A percentile compares a stretch with the other conserved stretches of the same genome.
phyloP scores from a whole-genome alignment of 2,797 vertebrate genomes.

The Poeciliopsis turneri region DNA sequence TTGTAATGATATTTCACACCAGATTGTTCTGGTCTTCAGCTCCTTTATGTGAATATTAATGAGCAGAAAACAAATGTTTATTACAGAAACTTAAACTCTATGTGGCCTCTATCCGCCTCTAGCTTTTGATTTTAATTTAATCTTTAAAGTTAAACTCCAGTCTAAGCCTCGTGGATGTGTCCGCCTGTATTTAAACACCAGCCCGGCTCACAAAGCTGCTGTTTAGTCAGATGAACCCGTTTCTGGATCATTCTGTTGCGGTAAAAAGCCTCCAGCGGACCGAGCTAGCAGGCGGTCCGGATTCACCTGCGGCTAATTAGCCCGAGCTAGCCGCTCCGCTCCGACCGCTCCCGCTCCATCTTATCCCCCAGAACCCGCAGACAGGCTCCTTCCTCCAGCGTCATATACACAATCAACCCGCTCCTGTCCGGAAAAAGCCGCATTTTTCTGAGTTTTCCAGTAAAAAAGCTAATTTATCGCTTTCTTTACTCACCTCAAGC shows the following conservation, averaged over 20 bases:
- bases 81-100: neutral
- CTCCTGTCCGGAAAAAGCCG: neutral
- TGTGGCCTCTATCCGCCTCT: neutral
- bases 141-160: neutral
- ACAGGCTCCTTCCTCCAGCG: neutral
- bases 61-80: neutral
- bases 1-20: neutral
- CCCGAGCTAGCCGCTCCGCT: slow-evolving; percentile 40
- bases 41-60: neutral
- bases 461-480: neutral
- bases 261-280: neutral
- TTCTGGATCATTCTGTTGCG: neutral
- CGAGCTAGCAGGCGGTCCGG: slow-evolving; percentile 29
- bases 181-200: neutral
- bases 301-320: slow-evolving; percentile 60
- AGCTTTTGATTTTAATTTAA: neutral
- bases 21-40: neutral
- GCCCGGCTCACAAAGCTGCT: neutral
- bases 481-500: slow-evolving; percentile 75
- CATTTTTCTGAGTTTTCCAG: neutral
- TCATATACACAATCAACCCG: neutral
- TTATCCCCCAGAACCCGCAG: neutral
- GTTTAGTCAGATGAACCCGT: neutral
- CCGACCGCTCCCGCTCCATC: neutral
- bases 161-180: neutral